Conservation (phyloP, 2,888 invertebrate genomes). For the Himalopsyche japonica region DNA sequence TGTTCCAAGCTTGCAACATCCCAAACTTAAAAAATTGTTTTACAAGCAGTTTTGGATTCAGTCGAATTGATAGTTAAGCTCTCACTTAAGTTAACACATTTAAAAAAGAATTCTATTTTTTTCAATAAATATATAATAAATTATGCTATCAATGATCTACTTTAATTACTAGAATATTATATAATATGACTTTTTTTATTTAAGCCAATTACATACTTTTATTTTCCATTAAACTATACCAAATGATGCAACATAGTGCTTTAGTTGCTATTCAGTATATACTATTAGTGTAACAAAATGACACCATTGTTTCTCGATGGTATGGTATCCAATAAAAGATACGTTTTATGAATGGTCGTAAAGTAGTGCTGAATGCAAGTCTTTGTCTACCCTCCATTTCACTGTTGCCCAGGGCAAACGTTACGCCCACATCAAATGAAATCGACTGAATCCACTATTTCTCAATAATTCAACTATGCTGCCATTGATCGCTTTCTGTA, state of each 20-base stretch:
- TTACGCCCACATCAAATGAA: not conserved
- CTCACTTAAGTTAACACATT: no score
- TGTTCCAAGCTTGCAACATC: not conserved
- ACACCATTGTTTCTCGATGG: not conserved
- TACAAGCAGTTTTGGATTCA: not conserved
- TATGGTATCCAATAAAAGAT: not conserved
- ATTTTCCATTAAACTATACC: no score
- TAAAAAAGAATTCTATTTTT: no score
- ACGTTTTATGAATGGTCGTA: not conserved
- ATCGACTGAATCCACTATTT: not conserved
- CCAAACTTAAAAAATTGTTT: not conserved
- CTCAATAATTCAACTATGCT: not conserved
- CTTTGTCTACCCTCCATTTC: not conserved
- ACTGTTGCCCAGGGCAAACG: not conserved
- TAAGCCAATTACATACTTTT: no score
- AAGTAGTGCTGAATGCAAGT: not conserved
- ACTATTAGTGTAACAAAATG: not conserved
- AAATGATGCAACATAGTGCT: no score
- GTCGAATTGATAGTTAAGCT: not conserved
- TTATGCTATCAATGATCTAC: no score
- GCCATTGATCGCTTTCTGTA: no score
- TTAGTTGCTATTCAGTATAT: no score
- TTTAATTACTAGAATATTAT: no score
- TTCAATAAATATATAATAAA: no score
- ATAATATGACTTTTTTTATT: no score